These are phyloP conservation scores for Ochotona princeps DNA, from an alignment of 2,113 vertebrate species.

Conservation along the genomic window DNA sequence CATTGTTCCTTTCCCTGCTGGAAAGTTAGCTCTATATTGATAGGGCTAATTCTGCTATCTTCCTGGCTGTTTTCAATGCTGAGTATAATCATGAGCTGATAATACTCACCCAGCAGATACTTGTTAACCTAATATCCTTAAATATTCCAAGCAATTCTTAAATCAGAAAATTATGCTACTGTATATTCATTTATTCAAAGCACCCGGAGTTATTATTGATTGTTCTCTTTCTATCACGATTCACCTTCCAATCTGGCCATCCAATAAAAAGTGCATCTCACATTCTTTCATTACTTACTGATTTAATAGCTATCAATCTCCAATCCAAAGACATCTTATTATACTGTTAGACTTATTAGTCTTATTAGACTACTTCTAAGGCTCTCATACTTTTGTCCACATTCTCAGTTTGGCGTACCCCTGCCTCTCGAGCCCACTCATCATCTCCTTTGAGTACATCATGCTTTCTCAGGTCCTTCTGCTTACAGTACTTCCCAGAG, in stretches of 20 bases:
- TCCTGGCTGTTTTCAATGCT: background rate
- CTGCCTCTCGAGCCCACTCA: background rate
- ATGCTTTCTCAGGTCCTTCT: background rate
- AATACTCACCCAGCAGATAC: background rate
- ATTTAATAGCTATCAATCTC: background rate
- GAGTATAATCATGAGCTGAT: background rate
- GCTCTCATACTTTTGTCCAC: background rate
- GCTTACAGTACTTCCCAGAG: background rate
- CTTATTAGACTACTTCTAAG: background rate
- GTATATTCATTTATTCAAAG: background rate
- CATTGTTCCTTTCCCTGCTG: background rate
- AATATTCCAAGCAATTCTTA: background rate
- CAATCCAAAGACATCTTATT: background rate
- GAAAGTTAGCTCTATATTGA: background rate
- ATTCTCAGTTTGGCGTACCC: background rate
- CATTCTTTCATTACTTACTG: background rate
- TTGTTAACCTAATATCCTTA: background rate
- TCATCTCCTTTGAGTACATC: background rate
- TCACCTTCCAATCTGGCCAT: background rate
- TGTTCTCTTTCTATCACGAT: background rate
- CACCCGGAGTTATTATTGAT: background rate
- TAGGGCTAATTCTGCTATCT: background rate
- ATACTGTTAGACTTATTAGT: too few species aligned
- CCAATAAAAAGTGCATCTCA: background rate
- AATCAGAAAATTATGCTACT: background rate